Evolutionary conservation across 2,797 vertebrate species (phyloP).

Genomic region (Pangasius djambal): DNA sequence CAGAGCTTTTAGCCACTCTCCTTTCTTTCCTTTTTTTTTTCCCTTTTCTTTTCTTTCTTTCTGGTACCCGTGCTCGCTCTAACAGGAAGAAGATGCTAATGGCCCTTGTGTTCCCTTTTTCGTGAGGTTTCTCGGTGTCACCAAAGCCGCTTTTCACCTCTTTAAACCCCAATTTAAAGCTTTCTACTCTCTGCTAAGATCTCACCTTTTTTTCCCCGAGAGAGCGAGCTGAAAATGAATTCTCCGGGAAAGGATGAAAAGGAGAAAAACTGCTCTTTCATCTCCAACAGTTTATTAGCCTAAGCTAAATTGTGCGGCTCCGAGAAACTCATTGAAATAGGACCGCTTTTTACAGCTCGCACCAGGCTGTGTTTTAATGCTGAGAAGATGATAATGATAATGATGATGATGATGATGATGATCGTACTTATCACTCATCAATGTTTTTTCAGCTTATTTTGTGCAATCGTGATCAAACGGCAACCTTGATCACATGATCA

Average conservation of each 20-base stretch:
- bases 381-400: conserved; percentile 33
- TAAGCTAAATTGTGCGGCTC: conserved; percentile 47
- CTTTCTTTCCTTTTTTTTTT: conserved; percentile 8
- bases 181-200: conserved; percentile 36
- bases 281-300: conserved; percentile 37
- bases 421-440: conserved; percentile 18
- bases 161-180: conserved; percentile 51
- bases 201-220: conserved; percentile 16
- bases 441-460: conserved; percentile 19
- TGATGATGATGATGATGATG: conserved; percentile 44
- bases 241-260: conserved; percentile 37
- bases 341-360: conserved; percentile 34
- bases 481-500: not conserved
- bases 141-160: conserved; percentile 40
- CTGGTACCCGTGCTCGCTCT: not conserved
- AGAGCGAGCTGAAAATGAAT: conserved; percentile 23
- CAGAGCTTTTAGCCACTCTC: conserved; percentile 6
- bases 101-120: conserved; percentile 5
- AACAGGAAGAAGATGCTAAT: conserved; percentile 30
- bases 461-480: not conserved
- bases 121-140: conserved; percentile 13
- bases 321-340: conserved; percentile 40
- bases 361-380: conserved; percentile 26
- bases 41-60: conserved; percentile 1
- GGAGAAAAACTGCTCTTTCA: conserved; percentile 30